These are phyloP conservation scores for Helicoverpa armigera DNA, from an alignment of 1,140 invertebrate species.

Conservation along the genomic window DNA sequence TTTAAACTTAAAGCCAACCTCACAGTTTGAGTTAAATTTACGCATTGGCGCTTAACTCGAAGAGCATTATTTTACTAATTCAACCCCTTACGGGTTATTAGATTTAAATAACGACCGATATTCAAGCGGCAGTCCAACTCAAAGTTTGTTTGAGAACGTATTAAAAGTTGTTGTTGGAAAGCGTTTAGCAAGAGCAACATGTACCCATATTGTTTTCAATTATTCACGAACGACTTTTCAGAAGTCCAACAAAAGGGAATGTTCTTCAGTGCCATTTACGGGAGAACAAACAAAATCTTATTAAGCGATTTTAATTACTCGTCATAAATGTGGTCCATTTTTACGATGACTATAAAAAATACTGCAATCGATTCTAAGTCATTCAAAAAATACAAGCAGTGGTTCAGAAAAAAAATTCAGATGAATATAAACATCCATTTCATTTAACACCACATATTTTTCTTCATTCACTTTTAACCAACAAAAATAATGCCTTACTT, in stretches of 20 bases:
- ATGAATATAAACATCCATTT: too few species aligned
- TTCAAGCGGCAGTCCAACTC: constrained; percentile 39
- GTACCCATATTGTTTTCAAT: constrained; percentile 21
- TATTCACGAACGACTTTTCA: not conserved
- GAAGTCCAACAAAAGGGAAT: too few species aligned
- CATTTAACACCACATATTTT: not conserved
- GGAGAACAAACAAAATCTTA: too few species aligned
- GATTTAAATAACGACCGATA: constrained; percentile 45
- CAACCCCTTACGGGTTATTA: constrained; percentile 45
- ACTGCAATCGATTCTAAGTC: too few species aligned
- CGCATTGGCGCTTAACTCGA: constrained; percentile 4
- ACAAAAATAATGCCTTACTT: constrained; percentile 6
- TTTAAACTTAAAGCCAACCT: constrained; percentile 4
- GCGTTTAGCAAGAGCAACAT: constrained; percentile 31
- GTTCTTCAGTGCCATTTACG: too few species aligned
- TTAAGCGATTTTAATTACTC: too few species aligned
- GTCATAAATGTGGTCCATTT: too few species aligned
- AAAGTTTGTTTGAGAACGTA: constrained; percentile 42
- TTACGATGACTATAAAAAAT: too few species aligned
- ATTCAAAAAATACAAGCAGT: too few species aligned
- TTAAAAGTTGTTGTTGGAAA: constrained; percentile 36
- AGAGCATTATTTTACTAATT: constrained; percentile 37
- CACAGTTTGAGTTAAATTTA: constrained; percentile 24
- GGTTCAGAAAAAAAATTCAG: too few species aligned
- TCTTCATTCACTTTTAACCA: not conserved